phyloP scores from a whole-genome alignment of 1,140 invertebrate species.

The Drosophila azteca region DNA sequence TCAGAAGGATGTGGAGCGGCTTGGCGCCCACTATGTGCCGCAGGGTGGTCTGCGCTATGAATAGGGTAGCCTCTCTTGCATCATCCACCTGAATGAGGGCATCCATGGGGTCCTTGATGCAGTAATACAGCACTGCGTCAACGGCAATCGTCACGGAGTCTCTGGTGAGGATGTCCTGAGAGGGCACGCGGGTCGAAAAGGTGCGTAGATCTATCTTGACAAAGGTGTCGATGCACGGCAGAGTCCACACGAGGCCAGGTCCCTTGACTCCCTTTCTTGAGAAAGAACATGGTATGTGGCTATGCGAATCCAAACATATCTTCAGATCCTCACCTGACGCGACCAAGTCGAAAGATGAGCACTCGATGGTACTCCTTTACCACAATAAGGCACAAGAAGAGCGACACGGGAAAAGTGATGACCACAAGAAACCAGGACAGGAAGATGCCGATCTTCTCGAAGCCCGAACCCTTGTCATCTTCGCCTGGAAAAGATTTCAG shows the following conservation, averaged over 20 bases:
- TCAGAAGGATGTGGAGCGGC: conserved; percentile 86
- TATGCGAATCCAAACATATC: background rate
- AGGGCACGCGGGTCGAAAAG: conserved; percentile 90
- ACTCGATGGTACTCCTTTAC: conserved; percentile 90
- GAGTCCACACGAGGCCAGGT: conserved; percentile 87
- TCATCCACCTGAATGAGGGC: conserved; percentile 93
- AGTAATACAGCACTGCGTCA: conserved; percentile 91
- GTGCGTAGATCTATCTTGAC: conserved; percentile 89
- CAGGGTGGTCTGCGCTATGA: conserved; percentile 85
- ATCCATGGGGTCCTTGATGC: conserved; percentile 90
- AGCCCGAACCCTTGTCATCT: background rate
- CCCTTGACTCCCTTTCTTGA: conserved; percentile 30
- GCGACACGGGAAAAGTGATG: conserved; percentile 91
- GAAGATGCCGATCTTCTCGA: conserved; percentile 90
- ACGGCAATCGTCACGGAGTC: conserved; percentile 92
- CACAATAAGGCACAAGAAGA: conserved; percentile 90
- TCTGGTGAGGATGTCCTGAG: conserved; percentile 88
- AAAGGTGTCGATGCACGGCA: conserved; percentile 91
- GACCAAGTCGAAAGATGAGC: conserved; percentile 93
- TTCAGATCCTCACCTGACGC: conserved; percentile 85
- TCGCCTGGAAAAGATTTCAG: conserved; percentile 28
- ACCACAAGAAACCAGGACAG: conserved; percentile 90
- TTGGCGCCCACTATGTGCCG: conserved; percentile 93
- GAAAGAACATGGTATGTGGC: background rate
- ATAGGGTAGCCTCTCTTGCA: conserved; percentile 88